Evolutionary conservation across 2,113 vertebrate genomes (phyloP).

Genomic region (Rhizomys pruinosus): DNA sequence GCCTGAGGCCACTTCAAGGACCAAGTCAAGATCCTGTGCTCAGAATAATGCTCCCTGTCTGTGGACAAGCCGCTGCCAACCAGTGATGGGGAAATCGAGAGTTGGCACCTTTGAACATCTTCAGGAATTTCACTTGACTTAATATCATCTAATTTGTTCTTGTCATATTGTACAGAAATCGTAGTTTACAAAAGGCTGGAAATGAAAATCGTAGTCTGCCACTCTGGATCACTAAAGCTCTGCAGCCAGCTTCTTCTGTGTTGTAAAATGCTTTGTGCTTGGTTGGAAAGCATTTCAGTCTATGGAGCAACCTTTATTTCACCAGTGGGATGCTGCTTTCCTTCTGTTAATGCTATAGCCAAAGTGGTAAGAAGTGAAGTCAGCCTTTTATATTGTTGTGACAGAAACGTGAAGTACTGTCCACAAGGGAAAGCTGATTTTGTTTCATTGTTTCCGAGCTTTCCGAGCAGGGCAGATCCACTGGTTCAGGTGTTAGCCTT

Average conservation of each 20-base stretch:
- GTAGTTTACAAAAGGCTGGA: neutral
- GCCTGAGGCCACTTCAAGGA: neutral
- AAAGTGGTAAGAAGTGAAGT: neutral
- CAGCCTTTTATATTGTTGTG: neutral
- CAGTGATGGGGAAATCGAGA: neutral
- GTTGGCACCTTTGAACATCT: neutral
- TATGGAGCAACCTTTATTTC: neutral
- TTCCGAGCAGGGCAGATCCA: neutral
- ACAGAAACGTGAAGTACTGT: neutral
- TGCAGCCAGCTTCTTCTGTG: neutral
- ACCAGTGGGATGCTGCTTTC: neutral
- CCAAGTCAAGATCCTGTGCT: neutral
- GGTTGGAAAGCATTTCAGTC: slow-evolving; percentile 3
- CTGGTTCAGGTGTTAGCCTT: neutral
- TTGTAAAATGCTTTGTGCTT: neutral
- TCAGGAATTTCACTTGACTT: neutral
- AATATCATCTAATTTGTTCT: neutral
- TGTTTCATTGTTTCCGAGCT: neutral
- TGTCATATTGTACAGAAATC: neutral
- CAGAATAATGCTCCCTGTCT: neutral
- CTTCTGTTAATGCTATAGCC: neutral
- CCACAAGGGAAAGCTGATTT: neutral
- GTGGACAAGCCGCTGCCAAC: neutral
- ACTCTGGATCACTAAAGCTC: neutral
- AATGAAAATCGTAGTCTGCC: neutral